Conservation (phyloP, 2,888 invertebrate genomes). For the Sarcophaga carnaria region DNA sequence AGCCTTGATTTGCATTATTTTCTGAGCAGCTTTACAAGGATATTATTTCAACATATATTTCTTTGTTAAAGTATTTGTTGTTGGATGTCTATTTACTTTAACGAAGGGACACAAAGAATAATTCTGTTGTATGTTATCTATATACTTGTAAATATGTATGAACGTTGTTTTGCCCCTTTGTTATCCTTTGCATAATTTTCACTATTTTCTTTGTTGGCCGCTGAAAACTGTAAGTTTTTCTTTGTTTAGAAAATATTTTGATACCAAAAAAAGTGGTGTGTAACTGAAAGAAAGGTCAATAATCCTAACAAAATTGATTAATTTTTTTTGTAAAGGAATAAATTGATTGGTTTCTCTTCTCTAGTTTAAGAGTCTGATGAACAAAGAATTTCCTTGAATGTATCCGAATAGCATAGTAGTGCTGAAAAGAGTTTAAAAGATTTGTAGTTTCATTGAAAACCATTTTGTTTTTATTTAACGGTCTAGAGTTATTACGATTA, state of each 20-base stretch:
- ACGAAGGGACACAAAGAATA: neutral
- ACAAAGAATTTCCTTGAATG: no score
- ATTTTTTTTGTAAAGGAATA: no score
- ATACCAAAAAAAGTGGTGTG: neutral
- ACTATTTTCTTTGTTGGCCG: neutral
- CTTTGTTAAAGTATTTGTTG: neutral
- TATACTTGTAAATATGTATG: no score
- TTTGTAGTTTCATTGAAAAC: no score
- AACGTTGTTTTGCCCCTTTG: neutral
- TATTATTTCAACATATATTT: neutral
- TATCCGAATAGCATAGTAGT: no score
- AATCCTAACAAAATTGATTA: neutral
- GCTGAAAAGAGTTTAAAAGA: no score
- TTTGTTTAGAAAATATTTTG: constrained; percentile 40
- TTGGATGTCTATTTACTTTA: neutral
- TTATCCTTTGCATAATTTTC: neutral
- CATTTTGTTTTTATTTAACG: no score
- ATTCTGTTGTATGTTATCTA: no score
- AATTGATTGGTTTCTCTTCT: no score
- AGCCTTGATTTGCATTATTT: neutral
- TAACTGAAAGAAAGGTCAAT: neutral
- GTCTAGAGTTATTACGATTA: no score
- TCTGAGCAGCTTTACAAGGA: neutral
- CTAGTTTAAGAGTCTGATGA: no score
- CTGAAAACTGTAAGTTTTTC: neutral